Percentiles rank a stretch among this genome's conserved stretches.
Evolutionary conservation across 2,113 vertebrate genomes (phyloP).

Genomic region (Tretioscincus oriximinensis): DNA sequence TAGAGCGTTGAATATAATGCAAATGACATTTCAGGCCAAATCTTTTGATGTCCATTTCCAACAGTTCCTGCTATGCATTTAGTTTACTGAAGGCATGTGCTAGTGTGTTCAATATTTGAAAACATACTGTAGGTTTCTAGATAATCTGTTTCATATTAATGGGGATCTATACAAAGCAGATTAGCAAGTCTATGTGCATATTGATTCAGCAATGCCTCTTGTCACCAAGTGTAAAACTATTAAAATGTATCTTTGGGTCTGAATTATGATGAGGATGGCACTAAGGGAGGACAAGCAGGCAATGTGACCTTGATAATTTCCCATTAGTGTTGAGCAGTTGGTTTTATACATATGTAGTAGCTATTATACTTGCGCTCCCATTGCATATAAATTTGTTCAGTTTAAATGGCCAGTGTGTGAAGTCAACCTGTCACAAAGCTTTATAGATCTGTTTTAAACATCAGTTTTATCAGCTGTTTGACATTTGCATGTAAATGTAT

Average conservation of each 20-base stretch:
- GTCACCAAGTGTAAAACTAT: not conserved
- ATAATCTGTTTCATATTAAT: not conserved
- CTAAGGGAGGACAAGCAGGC: not conserved
- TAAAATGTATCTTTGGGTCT: constrained; percentile 3
- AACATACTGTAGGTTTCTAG: not conserved
- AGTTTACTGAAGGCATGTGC: too few species aligned
- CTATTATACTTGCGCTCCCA: constrained; percentile 6
- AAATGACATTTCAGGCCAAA: too few species aligned
- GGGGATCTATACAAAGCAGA: not conserved
- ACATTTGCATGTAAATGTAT: not conserved
- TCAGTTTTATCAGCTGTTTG: not conserved
- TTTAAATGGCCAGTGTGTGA: not conserved
- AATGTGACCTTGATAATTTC: constrained; percentile 25
- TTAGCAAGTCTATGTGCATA: not conserved
- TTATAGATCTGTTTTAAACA: constrained; percentile 13
- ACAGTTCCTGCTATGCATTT: too few species aligned
- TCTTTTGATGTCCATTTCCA: too few species aligned
- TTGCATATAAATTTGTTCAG: not conserved
- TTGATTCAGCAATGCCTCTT: not conserved
- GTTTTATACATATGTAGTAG: not conserved
- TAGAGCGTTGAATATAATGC: too few species aligned
- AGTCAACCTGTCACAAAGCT: not conserved
- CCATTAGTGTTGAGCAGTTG: not conserved
- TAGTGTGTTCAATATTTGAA: not conserved
- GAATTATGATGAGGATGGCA: not conserved